These are phyloP conservation scores for Drosophila lutescens DNA, from an alignment of 2,888 invertebrate species.

Conservation along the genomic window DNA sequence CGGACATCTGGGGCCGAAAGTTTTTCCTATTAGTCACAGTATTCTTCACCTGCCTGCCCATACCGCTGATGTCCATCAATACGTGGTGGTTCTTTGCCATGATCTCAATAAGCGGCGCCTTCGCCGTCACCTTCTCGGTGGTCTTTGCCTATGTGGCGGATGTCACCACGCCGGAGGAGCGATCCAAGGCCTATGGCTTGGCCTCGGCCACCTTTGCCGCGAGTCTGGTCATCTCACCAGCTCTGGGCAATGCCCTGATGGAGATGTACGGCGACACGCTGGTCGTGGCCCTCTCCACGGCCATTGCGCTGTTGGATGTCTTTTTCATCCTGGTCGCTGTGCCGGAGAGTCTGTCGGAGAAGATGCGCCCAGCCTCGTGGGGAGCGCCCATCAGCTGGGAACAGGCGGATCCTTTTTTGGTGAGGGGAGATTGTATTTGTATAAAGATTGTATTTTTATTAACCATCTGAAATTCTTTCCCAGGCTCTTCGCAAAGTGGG, in stretches of 20 bases:
- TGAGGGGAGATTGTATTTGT: slow-evolving; percentile 79
- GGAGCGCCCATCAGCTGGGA: slow-evolving; percentile 97
- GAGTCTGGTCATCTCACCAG: slow-evolving; percentile 99
- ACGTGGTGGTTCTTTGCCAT: slow-evolving; percentile 99
- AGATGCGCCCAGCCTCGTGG: slow-evolving; percentile 92
- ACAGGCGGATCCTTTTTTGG: slow-evolving; percentile 98
- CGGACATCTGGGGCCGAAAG: slow-evolving; percentile 99
- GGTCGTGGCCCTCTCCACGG: slow-evolving; percentile 97
- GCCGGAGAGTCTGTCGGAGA: slow-evolving; percentile 98
- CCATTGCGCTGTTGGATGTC: slow-evolving; percentile 97
- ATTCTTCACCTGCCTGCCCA: slow-evolving; percentile 99
- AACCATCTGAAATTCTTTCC: not conserved
- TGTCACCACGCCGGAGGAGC: slow-evolving; percentile 98
- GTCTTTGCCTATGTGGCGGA: slow-evolving; percentile 99
- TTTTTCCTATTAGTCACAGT: slow-evolving; percentile 98
- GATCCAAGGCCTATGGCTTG: slow-evolving; percentile 97
- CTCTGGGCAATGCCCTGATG: slow-evolving; percentile 95
- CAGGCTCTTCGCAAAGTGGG: slow-evolving; percentile 95
- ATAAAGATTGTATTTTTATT: no score
- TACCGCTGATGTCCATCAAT: slow-evolving; percentile 99
- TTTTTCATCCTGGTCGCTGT: slow-evolving; percentile 99
- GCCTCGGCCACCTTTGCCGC: slow-evolving; percentile 99
- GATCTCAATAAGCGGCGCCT: slow-evolving; percentile 99
- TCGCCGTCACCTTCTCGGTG: slow-evolving; percentile 99
- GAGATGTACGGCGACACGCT: slow-evolving; percentile 92